These are phyloP conservation scores for Pollimyrus isidori DNA, from an alignment of 2,113 vertebrate species.

Conservation along the genomic window DNA sequence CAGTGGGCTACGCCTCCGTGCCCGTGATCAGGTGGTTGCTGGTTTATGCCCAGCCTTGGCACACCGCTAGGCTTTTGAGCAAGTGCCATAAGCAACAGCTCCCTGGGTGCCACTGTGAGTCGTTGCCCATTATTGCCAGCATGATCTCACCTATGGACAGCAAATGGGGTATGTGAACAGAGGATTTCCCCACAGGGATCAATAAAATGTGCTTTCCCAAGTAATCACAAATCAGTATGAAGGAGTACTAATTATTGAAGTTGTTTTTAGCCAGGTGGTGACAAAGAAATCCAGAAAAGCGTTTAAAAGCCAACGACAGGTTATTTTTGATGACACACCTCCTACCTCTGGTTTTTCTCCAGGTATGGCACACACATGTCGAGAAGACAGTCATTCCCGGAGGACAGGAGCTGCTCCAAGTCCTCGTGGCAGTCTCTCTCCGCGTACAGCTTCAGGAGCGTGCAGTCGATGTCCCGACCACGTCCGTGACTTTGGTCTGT, in stretches of 20 bases:
- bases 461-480: constrained; percentile 46
- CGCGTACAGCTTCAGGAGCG: constrained; percentile 50
- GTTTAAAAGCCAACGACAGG: background rate
- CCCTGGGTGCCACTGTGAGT: background rate
- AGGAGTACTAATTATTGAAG: background rate
- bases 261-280: background rate
- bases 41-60: background rate
- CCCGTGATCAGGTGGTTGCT: background rate
- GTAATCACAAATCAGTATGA: background rate
- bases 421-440: constrained; percentile 33
- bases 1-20: background rate
- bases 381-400: constrained; percentile 43
- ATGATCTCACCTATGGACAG: background rate
- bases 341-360: constrained; percentile 46
- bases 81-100: background rate
- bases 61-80: no score
- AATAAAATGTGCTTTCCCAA: background rate
- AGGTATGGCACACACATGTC: constrained; percentile 40
- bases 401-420: constrained; percentile 39
- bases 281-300: background rate
- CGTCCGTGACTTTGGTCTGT: constrained; percentile 28
- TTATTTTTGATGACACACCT: background rate
- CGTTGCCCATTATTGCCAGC: background rate
- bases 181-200: background rate
- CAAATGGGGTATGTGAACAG: background rate